These are phyloP conservation scores for Pelobates cultripes DNA, from an alignment of 2,797 vertebrate genomes.

Conservation along the genomic window DNA sequence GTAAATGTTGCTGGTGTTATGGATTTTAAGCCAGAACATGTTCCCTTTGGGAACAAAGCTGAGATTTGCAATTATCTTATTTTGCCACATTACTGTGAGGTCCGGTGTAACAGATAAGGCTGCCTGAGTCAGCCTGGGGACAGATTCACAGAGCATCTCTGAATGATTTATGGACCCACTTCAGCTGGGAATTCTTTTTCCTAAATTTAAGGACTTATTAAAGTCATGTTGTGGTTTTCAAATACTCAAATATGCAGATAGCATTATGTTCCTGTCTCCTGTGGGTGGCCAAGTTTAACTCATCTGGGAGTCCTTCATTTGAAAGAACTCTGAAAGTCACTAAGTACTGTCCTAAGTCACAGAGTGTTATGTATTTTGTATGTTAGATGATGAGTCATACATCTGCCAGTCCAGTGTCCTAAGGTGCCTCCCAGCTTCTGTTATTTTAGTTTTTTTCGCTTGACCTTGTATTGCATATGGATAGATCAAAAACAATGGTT, in stretches of 20 bases:
- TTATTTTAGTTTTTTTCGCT: no score
- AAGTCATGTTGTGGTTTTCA: constrained; percentile 22
- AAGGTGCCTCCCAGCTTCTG: no score
- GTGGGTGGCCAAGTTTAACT: not conserved
- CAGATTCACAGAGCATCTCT: constrained; percentile 11
- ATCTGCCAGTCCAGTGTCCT: not conserved
- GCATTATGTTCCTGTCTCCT: not conserved
- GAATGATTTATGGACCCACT: constrained; percentile 8
- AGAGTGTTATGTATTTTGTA: not conserved
- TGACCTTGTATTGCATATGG: no score
- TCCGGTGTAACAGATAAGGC: constrained; percentile 10
- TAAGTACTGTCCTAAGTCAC: not conserved
- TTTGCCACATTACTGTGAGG: constrained; percentile 20
- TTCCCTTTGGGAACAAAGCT: constrained; percentile 18
- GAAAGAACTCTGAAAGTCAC: not conserved
- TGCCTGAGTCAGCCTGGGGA: not conserved
- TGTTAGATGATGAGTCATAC: not conserved
- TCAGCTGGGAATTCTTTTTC: constrained; percentile 14
- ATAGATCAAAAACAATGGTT: no score
- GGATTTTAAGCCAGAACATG: constrained; percentile 17
- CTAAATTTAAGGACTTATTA: constrained; percentile 2
- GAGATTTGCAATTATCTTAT: constrained; percentile 28
- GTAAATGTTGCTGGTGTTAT: constrained; percentile 45
- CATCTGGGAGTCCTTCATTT: not conserved
- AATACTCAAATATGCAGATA: not conserved